Percentiles rank a stretch among this genome's conserved stretches.
phyloP scores from a whole-genome alignment of 2,113 vertebrate species.

The Lynx canadensis region DNA sequence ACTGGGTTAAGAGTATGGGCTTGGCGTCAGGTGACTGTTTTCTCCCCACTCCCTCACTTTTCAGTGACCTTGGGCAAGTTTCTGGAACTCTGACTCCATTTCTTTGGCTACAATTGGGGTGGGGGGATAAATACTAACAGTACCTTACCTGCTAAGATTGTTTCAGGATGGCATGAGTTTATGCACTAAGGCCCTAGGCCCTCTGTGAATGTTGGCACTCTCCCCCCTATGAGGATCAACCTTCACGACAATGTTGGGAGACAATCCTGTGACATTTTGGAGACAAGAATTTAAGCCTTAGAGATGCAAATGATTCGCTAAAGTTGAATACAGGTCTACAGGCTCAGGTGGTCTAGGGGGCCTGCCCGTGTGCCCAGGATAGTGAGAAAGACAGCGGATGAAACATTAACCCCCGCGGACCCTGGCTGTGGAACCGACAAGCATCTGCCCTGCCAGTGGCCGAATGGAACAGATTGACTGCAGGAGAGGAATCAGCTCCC shows the following conservation, averaged over 20 bases:
- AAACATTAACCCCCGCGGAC: not conserved
- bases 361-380: not conserved
- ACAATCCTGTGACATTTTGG: no score
- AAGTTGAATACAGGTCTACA: not conserved
- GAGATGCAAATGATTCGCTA: not conserved
- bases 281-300: not conserved
- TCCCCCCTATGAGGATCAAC: not conserved
- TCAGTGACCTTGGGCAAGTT: not conserved
- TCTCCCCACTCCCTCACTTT: not conserved
- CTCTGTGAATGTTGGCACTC: not conserved
- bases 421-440: not conserved
- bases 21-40: no score
- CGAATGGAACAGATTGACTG: not conserved
- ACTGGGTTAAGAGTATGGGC: not conserved
- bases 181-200: not conserved
- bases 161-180: not conserved
- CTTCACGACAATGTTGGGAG: not conserved
- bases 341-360: not conserved
- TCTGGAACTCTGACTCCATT: not conserved
- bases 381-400: rapidly evolving
- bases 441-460: not conserved
- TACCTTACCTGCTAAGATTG: not conserved
- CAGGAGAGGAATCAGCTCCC: not conserved
- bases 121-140: no score
- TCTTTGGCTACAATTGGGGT: not conserved